These are phyloP conservation scores for Chlamydotis undulata DNA, from an alignment of 2,113 vertebrate genomes.

Conservation along the genomic window DNA sequence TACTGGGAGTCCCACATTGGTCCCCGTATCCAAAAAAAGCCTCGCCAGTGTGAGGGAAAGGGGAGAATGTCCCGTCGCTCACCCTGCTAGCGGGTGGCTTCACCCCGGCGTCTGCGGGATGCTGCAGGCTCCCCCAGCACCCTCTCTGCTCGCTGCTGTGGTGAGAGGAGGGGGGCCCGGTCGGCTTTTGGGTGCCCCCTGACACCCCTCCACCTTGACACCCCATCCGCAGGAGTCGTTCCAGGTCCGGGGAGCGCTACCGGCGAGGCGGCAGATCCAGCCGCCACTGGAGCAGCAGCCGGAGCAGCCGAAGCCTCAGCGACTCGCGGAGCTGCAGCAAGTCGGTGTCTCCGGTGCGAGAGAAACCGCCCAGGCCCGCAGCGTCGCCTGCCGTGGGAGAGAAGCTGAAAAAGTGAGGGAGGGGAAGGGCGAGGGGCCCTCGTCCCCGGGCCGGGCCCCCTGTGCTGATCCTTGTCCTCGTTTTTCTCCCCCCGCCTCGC, in stretches of 20 bases:
- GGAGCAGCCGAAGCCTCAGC: conserved; percentile 81
- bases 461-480: rapidly evolving
- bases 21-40: not conserved
- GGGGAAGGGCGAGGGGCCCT: not conserved
- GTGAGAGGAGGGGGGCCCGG: too few relatives aligned
- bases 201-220: too few relatives aligned
- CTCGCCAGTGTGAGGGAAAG: rapidly evolving
- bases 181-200: too few relatives aligned
- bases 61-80: rapidly evolving
- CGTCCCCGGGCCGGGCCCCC: not conserved
- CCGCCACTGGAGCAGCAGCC: conserved; percentile 77
- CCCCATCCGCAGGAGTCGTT: conserved; percentile 69
- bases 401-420: conserved; percentile 93
- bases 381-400: conserved; percentile 80
- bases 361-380: conserved; percentile 69
- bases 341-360: conserved; percentile 78
- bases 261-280: conserved; percentile 74
- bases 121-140: not conserved
- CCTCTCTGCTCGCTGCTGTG: not conserved
- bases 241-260: conserved; percentile 80
- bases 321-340: conserved; percentile 77
- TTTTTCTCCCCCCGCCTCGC: too few relatives aligned
- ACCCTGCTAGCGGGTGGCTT: not conserved
- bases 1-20: not conserved
- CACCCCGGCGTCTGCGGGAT: not conserved